phyloP scores from a whole-genome alignment of 92 coral and sea anemone genomes.

The Palythoa heliodiscus region DNA sequence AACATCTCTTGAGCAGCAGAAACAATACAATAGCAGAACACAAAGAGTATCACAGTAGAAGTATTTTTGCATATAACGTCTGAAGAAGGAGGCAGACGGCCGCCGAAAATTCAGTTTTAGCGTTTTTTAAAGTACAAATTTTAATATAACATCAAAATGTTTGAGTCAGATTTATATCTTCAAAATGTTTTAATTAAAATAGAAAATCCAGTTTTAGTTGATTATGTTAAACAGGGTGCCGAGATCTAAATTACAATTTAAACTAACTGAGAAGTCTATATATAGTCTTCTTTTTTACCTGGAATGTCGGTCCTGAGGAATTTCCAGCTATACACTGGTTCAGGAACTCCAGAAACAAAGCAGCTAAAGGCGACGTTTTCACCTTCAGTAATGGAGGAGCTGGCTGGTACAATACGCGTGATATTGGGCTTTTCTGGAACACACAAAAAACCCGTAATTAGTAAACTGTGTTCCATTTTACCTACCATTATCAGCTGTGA shows the following conservation, averaged over 20 bases:
- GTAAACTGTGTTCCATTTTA: neutral
- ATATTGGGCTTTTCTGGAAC: constrained; percentile 59
- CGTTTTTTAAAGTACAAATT: too few species aligned
- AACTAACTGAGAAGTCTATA: neutral
- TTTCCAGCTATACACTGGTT: constrained; percentile 53
- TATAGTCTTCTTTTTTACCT: neutral
- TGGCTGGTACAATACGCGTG: constrained; percentile 49
- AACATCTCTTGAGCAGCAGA: too few species aligned
- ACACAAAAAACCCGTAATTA: neutral
- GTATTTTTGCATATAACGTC: too few species aligned
- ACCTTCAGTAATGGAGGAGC: constrained; percentile 62
- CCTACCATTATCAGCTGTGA: neutral
- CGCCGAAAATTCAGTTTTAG: too few species aligned
- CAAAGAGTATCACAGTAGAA: too few species aligned
- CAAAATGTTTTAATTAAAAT: too few species aligned
- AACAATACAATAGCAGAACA: too few species aligned
- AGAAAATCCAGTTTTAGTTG: neutral
- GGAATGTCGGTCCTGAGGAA: constrained; percentile 52
- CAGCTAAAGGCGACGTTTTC: constrained; percentile 60
- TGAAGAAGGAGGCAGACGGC: too few species aligned
- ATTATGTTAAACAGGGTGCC: too few species aligned
- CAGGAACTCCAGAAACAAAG: constrained; percentile 59
- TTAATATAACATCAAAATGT: too few species aligned
- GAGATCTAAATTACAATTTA: too few species aligned
- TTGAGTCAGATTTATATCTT: too few species aligned